phyloP scores from a whole-genome alignment of 2,797 vertebrate species.

The Prionace glauca region DNA sequence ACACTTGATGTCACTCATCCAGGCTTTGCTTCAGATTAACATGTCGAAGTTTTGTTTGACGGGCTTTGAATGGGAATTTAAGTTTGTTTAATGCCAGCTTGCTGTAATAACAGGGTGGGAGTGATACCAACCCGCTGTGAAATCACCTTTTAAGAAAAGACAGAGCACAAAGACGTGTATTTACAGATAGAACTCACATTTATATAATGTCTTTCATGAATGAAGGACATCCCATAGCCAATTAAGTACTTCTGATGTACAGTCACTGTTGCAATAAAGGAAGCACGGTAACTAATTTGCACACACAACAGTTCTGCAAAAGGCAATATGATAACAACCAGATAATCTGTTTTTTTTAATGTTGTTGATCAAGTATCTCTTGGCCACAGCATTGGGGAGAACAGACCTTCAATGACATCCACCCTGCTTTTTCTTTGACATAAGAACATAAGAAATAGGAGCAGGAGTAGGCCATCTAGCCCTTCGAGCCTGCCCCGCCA shows the following conservation, averaged over 20 bases:
- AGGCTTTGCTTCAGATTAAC: slow-evolving; percentile 52
- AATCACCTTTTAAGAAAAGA: neutral
- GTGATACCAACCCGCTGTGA: slow-evolving; percentile 36
- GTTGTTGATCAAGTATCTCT: neutral
- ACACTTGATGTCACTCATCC: slow-evolving; percentile 48
- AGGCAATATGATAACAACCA: neutral
- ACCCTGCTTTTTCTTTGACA: neutral
- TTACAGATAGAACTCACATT: neutral
- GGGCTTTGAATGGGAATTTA: slow-evolving; percentile 41
- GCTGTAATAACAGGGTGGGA: slow-evolving; percentile 43
- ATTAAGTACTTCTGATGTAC: neutral
- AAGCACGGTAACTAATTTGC: neutral
- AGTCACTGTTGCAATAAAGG: neutral
- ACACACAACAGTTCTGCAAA: neutral
- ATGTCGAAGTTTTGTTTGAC: slow-evolving; percentile 47
- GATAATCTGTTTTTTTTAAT: neutral
- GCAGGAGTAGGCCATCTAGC: no score
- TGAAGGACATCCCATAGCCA: neutral
- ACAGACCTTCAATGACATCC: neutral
- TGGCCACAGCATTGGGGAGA: neutral
- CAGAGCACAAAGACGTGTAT: neutral
- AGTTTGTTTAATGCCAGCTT: slow-evolving; percentile 45
- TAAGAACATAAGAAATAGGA: neutral
- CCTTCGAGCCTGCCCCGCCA: no score
- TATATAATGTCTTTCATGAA: neutral